These are phyloP conservation scores for Trematomus loennbergii DNA, from an alignment of 2,113 vertebrate genomes.

Conservation along the genomic window DNA sequence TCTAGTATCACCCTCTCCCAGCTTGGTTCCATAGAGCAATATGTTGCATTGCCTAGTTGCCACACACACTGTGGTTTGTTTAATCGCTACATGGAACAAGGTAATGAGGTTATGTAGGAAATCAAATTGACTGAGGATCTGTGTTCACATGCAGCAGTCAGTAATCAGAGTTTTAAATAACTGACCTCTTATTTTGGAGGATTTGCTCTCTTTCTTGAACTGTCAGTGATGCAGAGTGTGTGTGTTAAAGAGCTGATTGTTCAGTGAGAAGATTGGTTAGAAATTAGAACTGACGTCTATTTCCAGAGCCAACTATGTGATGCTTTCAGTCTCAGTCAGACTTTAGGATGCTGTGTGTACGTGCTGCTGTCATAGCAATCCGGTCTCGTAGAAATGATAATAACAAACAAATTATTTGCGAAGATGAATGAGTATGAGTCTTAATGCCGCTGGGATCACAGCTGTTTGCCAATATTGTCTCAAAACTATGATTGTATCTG, in stretches of 20 bases:
- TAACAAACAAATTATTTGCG: background rate
- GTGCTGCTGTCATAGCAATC: background rate
- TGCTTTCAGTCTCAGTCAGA: background rate
- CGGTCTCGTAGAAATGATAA: background rate
- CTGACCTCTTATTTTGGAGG: background rate
- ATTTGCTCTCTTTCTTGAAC: background rate
- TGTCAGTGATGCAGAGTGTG: background rate
- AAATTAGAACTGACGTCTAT: background rate
- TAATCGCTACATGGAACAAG: background rate
- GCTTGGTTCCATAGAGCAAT: background rate
- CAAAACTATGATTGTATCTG: background rate
- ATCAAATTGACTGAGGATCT: background rate
- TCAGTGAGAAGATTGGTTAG: background rate
- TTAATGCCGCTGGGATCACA: background rate
- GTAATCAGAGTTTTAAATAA: background rate
- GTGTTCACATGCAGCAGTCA: background rate
- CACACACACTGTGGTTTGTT: background rate
- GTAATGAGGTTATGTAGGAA: background rate
- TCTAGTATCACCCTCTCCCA: too few relatives aligned
- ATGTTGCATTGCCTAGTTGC: slow-evolving; percentile 36
- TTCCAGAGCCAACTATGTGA: background rate
- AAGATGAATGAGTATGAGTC: background rate
- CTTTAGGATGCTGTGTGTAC: background rate
- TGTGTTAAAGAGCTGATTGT: background rate
- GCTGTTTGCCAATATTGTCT: background rate